A percentile compares a stretch with the other conserved stretches of the same genome.
These are phyloP conservation scores for Idaea dimidiata DNA, from an alignment of 2,888 invertebrate species.

Conservation along the genomic window DNA sequence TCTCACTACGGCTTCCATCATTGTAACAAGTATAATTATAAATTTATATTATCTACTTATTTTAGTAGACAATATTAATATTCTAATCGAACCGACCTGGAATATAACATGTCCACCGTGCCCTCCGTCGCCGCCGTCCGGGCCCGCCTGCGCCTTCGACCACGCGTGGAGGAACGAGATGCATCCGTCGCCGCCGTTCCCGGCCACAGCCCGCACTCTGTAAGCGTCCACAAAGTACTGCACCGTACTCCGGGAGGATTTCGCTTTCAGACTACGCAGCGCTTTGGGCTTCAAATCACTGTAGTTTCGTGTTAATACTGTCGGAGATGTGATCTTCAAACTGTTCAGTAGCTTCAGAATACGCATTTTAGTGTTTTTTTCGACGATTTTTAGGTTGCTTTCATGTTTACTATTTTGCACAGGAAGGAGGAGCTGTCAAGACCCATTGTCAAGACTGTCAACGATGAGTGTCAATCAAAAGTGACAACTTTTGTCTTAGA, in stretches of 20 bases:
- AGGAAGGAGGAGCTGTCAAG: neutral
- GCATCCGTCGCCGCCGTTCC: constrained; percentile 96
- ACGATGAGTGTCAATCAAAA: too few species aligned
- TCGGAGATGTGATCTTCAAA: constrained; percentile 27
- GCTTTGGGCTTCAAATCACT: constrained; percentile 58
- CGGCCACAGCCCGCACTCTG: constrained; percentile 85
- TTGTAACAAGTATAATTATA: too few species aligned
- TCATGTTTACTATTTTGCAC: neutral
- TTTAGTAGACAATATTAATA: constrained; percentile 11
- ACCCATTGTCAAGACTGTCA: too few species aligned
- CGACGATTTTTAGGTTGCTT: neutral
- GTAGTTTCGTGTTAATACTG: constrained; percentile 35
- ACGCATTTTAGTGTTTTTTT: constrained; percentile 30
- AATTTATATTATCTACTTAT: too few species aligned
- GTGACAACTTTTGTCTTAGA: too few species aligned
- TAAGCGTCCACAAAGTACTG: constrained; percentile 87
- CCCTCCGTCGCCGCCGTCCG: constrained; percentile 98
- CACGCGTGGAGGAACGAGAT: constrained; percentile 92
- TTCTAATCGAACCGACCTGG: constrained; percentile 42
- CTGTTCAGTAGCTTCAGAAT: constrained; percentile 36
- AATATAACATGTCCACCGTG: constrained; percentile 97
- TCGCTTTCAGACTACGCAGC: constrained; percentile 63
- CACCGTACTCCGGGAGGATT: constrained; percentile 59
- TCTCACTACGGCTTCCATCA: too few species aligned
- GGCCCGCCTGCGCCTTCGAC: constrained; percentile 94